phyloP scores from a whole-genome alignment of 2,888 invertebrate genomes.

The Euzophera pinguis region DNA sequence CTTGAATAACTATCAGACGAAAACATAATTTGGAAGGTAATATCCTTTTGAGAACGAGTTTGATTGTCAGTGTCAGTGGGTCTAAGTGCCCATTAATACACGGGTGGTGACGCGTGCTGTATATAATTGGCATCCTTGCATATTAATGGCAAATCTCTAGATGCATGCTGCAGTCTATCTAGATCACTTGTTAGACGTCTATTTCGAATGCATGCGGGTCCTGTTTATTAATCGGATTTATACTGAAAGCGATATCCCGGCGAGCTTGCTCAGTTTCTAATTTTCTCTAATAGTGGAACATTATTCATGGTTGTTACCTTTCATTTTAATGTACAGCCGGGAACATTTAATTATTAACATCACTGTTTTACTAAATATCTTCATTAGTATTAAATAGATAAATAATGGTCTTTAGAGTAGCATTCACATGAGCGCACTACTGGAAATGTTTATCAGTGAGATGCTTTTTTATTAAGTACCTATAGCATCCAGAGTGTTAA shows the following conservation, averaged over 20 bases:
- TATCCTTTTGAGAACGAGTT: constrained; percentile 52
- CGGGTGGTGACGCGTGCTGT: constrained; percentile 45
- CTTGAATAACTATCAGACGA: constrained; percentile 21
- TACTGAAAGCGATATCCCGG: constrained; percentile 56
- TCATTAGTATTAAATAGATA: background rate
- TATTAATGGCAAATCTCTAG: constrained; percentile 43
- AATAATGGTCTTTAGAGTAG: background rate
- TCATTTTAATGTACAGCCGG: constrained; percentile 3
- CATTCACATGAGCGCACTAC: background rate
- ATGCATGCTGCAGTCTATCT: constrained; percentile 35
- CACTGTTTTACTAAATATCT: background rate
- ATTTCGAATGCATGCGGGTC: constrained; percentile 50
- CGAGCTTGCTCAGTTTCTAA: constrained; percentile 49
- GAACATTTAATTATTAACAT: background rate
- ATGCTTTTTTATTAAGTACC: too few species aligned
- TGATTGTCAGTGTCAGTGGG: constrained; percentile 40
- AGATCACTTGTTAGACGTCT: constrained; percentile 44
- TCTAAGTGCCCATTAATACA: constrained; percentile 31
- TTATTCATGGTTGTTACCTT: constrained; percentile 7
- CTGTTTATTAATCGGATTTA: constrained; percentile 55
- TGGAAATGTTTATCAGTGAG: too few species aligned
- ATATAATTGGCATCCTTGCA: constrained; percentile 69
- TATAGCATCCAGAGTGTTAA: too few species aligned
- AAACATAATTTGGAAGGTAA: constrained; percentile 34
- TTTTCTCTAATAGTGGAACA: constrained; percentile 36